These are phyloP conservation scores for Drosophila greeni DNA, from an alignment of 2,888 invertebrate genomes.

Conservation along the genomic window DNA sequence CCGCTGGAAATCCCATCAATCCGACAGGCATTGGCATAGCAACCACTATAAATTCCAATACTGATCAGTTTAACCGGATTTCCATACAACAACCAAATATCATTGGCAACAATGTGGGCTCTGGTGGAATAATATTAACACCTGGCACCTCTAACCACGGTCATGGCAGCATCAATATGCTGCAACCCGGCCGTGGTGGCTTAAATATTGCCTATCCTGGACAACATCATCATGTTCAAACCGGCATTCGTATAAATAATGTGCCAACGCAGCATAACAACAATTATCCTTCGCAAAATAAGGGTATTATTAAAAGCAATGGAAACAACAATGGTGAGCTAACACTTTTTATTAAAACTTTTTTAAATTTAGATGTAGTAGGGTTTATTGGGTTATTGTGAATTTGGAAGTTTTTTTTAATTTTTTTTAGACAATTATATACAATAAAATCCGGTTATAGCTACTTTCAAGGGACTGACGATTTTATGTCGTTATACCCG, in stretches of 20 bases:
- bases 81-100: conserved; percentile 76
- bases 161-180: conserved; percentile 72
- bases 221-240: conserved; percentile 73
- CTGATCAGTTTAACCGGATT: conserved; percentile 78
- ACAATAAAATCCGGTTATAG: too few relatives aligned
- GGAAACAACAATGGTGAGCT: conserved; percentile 62
- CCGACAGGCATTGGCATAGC: conserved; percentile 48
- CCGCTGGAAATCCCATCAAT: conserved; percentile 50
- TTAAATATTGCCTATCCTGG: conserved; percentile 62
- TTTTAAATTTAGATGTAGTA: background rate
- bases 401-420: too few relatives aligned
- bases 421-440: too few relatives aligned
- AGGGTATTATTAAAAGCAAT: conserved; percentile 68
- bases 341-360: background rate
- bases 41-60: conserved; percentile 78
- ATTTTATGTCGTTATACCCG: too few relatives aligned
- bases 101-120: conserved; percentile 68
- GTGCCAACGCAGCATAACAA: conserved; percentile 77
- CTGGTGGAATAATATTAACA: conserved; percentile 64
- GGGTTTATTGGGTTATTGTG: background rate
- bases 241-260: conserved; percentile 78
- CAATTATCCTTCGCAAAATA: conserved; percentile 74
- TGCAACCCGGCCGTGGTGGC: conserved; percentile 67
- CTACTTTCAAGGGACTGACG: too few relatives aligned
- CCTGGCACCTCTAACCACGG: conserved; percentile 72